phyloP scores from a whole-genome alignment of 2,888 invertebrate genomes.

The Leuctra nigra region DNA sequence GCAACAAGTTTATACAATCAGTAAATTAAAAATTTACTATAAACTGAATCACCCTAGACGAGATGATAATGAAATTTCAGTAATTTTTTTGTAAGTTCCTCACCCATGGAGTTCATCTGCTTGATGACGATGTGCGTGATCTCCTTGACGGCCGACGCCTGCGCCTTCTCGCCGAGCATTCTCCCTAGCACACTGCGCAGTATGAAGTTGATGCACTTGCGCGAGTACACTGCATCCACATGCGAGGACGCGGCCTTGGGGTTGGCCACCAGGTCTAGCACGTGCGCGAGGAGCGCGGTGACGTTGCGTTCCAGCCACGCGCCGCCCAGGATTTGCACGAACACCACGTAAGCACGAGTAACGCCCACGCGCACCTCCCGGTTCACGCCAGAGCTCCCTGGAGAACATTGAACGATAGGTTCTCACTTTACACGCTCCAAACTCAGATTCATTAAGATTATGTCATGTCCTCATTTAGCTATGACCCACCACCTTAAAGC shows the following conservation, averaged over 20 bases:
- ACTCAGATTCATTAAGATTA: too few species aligned
- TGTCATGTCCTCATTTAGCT: too few species aligned
- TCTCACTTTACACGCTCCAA: too few species aligned
- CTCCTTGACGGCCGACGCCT: slow-evolving; percentile 91
- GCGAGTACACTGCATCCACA: slow-evolving; percentile 94
- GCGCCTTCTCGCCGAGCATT: slow-evolving; percentile 95
- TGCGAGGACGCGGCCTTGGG: slow-evolving; percentile 94
- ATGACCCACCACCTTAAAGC: too few species aligned
- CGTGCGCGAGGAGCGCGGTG: slow-evolving; percentile 76
- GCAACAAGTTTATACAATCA: slow-evolving; percentile 24
- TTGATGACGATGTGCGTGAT: slow-evolving; percentile 85
- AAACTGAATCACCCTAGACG: too few species aligned
- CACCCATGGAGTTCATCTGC: slow-evolving; percentile 86
- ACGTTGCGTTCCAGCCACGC: slow-evolving; percentile 93
- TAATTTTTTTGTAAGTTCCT: too few species aligned
- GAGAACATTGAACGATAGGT: not conserved
- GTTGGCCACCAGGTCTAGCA: slow-evolving; percentile 89
- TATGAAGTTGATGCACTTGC: slow-evolving; percentile 95
- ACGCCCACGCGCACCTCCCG: slow-evolving; percentile 96
- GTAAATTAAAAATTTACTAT: not conserved
- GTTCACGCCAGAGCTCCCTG: slow-evolving; percentile 78
- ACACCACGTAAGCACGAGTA: slow-evolving; percentile 74
- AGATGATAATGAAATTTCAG: not conserved
- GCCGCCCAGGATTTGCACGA: slow-evolving; percentile 89
- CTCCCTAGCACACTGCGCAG: slow-evolving; percentile 85